Base-by-base conservation (phyloP, 2,797 vertebrate genomes). In the Ibycter americanus region DNA sequence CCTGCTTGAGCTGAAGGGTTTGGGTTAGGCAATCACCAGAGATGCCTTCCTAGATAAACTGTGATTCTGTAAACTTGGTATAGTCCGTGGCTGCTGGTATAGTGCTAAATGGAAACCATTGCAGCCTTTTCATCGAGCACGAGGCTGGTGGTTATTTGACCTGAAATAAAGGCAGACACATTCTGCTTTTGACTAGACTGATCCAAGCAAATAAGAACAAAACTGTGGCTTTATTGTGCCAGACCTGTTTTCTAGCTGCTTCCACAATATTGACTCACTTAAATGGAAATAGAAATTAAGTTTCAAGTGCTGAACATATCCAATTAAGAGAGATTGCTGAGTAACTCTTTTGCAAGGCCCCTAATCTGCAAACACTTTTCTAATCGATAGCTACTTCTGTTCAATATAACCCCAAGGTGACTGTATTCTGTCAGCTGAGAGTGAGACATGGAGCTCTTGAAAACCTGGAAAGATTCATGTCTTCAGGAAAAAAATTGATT, bases 251-350 rank as follows among this genome's bases (percentile, higher is more conserved):
- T 92, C 66, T 76, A 90, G 68, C 55, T 90, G 78, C 46, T 91
- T 94, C 76, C 74, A 88, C 84, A 95, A 80, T 96, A 97, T 97
- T 91, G 93, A 95, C 76, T 58, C 81, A 71, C 63, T 86, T 92
- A 89, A 95, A 91, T 72, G 95, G 84, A 96, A 80, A 79, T 18
- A 86, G 79, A 96, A 96, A 94, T 79, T 90, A 89, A 93, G 36
- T 63, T 95, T 95, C 90, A 81, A 94, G 76, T 62, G 85, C 65
- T 83, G 93, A 97, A 83, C 72, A 91, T 76, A 95, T 87, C 62
- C 93, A 97, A 94, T 97, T 93, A 84, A 93, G 88, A 95, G 63
- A 96, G 71, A 95, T 76, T 96, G 93, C 92, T 89, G 70, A 97
- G 70, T 91, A 94, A 95, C 93, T 93, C 55, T 92, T 97, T 97